Conservation (phyloP, 2,888 invertebrate species). For the Nematopogon swammerdamellus region DNA sequence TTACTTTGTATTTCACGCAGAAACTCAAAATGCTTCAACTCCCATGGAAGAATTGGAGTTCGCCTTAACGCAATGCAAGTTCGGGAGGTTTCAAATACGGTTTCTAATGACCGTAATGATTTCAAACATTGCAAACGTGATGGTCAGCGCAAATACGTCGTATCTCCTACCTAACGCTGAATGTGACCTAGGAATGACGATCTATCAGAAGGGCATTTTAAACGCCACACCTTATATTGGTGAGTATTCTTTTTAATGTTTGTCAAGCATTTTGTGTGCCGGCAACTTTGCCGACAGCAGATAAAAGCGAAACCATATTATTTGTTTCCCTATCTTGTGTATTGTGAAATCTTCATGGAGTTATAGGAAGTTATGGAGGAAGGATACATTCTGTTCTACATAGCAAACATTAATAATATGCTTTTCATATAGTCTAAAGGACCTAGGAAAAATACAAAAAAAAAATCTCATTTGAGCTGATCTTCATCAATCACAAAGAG, state of each 20-base stretch:
- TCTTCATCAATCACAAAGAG: no score
- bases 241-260: conserved; percentile 15
- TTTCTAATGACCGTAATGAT: conserved; percentile 21
- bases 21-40: no score
- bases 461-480: no score
- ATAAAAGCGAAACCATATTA: no score
- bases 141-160: conserved; percentile 24
- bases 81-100: conserved; percentile 29
- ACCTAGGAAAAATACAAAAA: no score
- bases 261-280: conserved; percentile 34
- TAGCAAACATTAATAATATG: no score
- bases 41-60: conserved; percentile 29
- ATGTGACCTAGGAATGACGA: conserved; percentile 32
- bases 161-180: conserved; percentile 34
- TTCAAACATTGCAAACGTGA: conserved; percentile 21
- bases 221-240: conserved; percentile 35
- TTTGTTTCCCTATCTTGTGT: no score
- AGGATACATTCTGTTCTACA: no score
- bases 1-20: no score
- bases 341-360: no score
- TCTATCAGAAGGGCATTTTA: conserved; percentile 30
- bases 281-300: conserved; percentile 29
- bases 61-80: conserved; percentile 28
- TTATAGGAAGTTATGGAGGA: no score
- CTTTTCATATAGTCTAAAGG: no score